Conservation (phyloP, 2,113 vertebrate species). For the Marmota flaviventris region DNA sequence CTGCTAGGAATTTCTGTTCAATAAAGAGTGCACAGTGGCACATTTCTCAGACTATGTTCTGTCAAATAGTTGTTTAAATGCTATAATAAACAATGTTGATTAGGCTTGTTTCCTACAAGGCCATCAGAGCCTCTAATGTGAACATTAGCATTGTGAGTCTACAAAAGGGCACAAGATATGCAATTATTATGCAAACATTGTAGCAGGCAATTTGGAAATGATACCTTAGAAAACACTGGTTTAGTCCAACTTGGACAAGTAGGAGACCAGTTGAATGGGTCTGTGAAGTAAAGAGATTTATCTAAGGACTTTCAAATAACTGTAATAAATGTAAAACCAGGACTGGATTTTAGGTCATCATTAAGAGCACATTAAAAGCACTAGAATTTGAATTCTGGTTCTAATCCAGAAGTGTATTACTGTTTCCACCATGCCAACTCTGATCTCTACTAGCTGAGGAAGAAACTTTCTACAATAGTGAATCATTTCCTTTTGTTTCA, state of each 20-base stretch:
- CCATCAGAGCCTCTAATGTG: background rate
- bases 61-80: background rate
- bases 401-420: background rate
- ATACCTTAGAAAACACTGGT: background rate
- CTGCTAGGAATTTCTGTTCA: background rate
- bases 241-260: background rate
- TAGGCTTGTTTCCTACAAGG: background rate
- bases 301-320: background rate
- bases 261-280: background rate
- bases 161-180: background rate
- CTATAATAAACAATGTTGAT: background rate
- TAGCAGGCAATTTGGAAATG: background rate
- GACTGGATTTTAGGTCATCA: conserved; percentile 8
- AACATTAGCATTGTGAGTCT: conserved; percentile 3
- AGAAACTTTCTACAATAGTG: background rate
- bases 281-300: conserved; percentile 4
- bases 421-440: background rate
- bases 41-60: background rate
- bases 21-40: background rate
- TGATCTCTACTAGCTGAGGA: background rate
- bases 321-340: background rate
- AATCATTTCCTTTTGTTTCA: background rate
- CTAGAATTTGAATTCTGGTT: background rate
- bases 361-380: too few relatives aligned
- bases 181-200: background rate